These are phyloP conservation scores for Drosophila pruinosa DNA, from an alignment of 1,140 invertebrate genomes.

Conservation along the genomic window DNA sequence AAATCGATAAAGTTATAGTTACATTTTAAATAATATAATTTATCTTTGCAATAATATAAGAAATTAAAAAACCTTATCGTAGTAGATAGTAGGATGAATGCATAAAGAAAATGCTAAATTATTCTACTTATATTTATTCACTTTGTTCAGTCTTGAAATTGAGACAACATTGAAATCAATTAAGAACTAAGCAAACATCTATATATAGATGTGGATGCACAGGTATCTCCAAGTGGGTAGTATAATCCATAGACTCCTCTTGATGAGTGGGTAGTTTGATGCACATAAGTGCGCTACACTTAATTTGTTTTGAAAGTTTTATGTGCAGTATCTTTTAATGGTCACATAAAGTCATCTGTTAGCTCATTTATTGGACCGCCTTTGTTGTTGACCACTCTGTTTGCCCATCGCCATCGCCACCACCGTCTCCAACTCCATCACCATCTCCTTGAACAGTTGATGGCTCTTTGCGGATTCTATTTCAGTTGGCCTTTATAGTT, in stretches of 20 bases:
- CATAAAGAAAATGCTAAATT: too few relatives aligned
- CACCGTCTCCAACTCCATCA: background rate
- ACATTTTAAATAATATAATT: too few relatives aligned
- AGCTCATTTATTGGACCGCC: constrained; percentile 37
- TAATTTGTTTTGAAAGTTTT: constrained; percentile 67
- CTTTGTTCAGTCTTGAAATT: too few relatives aligned
- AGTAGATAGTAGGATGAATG: too few relatives aligned
- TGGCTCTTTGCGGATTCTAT: constrained; percentile 21
- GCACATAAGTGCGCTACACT: constrained; percentile 48
- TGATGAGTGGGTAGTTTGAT: background rate
- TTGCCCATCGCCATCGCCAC: constrained; percentile 26
- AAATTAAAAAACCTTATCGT: too few relatives aligned
- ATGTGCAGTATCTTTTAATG: constrained; percentile 67
- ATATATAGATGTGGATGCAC: background rate
- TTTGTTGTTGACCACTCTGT: constrained; percentile 41
- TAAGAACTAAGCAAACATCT: too few relatives aligned
- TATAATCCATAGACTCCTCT: too few relatives aligned
- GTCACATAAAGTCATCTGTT: constrained; percentile 63
- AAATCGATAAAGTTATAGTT: background rate
- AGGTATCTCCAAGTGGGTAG: too few relatives aligned
- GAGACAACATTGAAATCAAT: too few relatives aligned
- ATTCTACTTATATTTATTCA: too few relatives aligned
- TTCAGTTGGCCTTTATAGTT: constrained; percentile 47
- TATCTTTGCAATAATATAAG: too few relatives aligned
- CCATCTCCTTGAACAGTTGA: constrained; percentile 17